A percentile compares a stretch with the other conserved stretches of the same genome.
Evolutionary conservation across 2,113 vertebrate genomes (phyloP).

Genomic region (Otis tarda): DNA sequence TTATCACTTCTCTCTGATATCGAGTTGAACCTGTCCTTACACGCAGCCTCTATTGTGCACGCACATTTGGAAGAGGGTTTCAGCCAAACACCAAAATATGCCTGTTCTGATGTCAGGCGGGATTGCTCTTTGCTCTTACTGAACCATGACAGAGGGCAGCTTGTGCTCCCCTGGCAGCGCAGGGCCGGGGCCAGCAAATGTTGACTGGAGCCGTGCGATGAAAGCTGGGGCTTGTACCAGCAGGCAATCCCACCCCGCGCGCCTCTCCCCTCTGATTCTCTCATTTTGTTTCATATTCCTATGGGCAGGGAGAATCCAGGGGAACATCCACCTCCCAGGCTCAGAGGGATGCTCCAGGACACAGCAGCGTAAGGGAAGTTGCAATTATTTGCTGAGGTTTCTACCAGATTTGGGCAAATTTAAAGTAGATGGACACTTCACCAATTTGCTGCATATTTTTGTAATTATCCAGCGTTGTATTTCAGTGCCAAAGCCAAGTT

Average conservation of each 20-base stretch:
- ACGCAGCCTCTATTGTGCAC: background rate
- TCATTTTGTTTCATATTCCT: background rate
- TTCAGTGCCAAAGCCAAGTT: background rate
- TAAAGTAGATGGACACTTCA: background rate
- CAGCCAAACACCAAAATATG: background rate
- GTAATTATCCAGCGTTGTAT: rapidly evolving
- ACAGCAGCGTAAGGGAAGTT: background rate
- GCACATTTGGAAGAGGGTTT: background rate
- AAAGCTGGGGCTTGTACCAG: background rate
- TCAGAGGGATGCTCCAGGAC: background rate
- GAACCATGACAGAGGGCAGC: background rate
- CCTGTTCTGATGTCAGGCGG: background rate
- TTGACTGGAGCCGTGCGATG: rapidly evolving
- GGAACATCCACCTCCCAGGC: background rate
- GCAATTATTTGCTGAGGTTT: background rate
- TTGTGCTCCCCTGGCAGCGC: background rate
- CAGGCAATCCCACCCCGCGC: background rate
- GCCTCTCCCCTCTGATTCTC: background rate
- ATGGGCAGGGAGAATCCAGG: background rate
- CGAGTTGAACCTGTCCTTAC: background rate
- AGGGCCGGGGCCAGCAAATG: background rate
- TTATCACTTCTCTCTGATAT: background rate
- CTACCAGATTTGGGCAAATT: background rate
- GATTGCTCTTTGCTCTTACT: background rate
- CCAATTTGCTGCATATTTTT: background rate